Conservation (phyloP, 2,888 invertebrate species). For the Mayetiola destructor region DNA sequence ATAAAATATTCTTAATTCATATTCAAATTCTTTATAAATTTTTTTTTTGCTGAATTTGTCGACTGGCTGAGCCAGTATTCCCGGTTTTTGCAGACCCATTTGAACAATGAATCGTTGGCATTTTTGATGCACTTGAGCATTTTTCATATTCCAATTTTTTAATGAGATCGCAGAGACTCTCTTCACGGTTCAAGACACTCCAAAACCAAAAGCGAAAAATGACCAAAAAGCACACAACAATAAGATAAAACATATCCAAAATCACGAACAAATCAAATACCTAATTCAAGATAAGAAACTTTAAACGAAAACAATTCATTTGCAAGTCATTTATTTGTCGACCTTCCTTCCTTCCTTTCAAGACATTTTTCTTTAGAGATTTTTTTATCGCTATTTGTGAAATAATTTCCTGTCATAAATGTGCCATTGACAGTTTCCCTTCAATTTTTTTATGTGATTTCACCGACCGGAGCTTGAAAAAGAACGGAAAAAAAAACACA, state of each 20-base stretch:
- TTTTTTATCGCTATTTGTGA: no score
- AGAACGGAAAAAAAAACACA: no score
- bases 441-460: no score
- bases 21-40: neutral
- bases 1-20: conserved; percentile 1
- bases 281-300: conserved; percentile 6
- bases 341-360: neutral
- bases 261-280: neutral
- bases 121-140: neutral
- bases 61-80: no score
- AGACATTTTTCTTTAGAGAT: no score
- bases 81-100: no score
- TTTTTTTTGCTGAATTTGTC: neutral
- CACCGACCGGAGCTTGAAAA: no score
- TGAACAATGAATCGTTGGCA: neutral
- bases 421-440: no score
- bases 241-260: neutral
- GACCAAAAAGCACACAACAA: neutral
- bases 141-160: neutral
- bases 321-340: neutral
- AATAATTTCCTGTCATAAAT: no score
- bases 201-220: neutral
- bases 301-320: conserved; percentile 10
- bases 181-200: neutral
- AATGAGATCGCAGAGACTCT: neutral